Conservation (phyloP, 1,140 invertebrate species). For the Zaprionus capensis region DNA sequence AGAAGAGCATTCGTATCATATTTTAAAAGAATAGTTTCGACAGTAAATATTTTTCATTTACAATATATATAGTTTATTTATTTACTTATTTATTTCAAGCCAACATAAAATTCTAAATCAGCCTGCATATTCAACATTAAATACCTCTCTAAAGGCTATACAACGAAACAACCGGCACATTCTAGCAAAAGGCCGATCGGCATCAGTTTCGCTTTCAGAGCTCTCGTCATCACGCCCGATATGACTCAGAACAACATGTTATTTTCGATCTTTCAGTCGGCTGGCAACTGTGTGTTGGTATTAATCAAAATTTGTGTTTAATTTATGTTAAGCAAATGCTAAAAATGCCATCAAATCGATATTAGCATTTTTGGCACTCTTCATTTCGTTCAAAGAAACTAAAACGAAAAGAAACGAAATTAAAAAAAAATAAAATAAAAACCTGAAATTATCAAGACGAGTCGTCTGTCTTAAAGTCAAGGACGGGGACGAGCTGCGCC, state of each 20-base stretch:
- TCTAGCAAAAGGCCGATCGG: conserved; percentile 51
- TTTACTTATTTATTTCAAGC: too few species aligned
- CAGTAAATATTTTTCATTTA: too few species aligned
- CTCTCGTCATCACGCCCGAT: conserved; percentile 1
- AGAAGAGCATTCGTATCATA: too few species aligned
- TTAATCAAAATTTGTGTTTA: conserved; percentile 52
- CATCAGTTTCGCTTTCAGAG: conserved; percentile 12
- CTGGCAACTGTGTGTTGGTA: conserved; percentile 46
- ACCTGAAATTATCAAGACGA: conserved; percentile 50
- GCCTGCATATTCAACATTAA: neutral
- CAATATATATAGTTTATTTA: too few species aligned
- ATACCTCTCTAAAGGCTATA: neutral
- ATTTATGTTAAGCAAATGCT: conserved; percentile 70
- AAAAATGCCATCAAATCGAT: conserved; percentile 34
- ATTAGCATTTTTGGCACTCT: conserved; percentile 76
- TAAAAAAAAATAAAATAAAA: conserved; percentile 20
- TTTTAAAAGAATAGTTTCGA: too few species aligned
- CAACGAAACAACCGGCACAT: conserved; percentile 17
- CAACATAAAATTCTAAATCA: too few species aligned
- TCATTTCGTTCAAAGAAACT: conserved; percentile 58
- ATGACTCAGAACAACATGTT: conserved; percentile 57
- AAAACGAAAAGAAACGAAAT: neutral
- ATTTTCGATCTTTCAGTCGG: conserved; percentile 17
- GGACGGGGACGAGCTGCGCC: conserved; percentile 66
- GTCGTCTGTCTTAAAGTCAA: conserved; percentile 65